Evolutionary conservation across 2,888 invertebrate species (phyloP).

Genomic region (Eupithecia tripunctaria): DNA sequence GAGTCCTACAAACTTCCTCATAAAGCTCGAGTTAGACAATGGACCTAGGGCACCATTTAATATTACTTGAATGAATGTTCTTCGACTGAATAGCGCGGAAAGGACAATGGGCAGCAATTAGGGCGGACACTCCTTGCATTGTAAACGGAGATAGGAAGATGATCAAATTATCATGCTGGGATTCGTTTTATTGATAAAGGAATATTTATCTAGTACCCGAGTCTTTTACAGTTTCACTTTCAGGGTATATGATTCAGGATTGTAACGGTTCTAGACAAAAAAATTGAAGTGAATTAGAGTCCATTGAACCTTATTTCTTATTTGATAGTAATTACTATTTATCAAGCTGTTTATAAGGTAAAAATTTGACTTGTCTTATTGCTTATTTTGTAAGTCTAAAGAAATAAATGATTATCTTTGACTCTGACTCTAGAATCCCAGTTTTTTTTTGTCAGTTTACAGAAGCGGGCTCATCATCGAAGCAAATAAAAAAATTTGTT

Average conservation of each 20-base stretch:
- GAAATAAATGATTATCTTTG: no score
- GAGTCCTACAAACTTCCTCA: not conserved
- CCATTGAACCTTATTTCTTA: no score
- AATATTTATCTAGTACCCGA: not conserved
- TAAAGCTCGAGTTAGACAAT: not conserved
- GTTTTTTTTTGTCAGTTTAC: not conserved
- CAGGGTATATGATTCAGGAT: not conserved
- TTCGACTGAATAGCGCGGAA: not conserved
- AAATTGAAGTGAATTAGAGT: no score
- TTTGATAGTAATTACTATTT: no score
- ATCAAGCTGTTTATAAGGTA: no score
- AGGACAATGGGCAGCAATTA: slow-evolving; percentile 27
- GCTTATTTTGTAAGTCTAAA: no score
- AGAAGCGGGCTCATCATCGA: not conserved
- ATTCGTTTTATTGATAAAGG: not conserved
- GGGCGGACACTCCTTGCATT: slow-evolving; percentile 17
- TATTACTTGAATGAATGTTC: slow-evolving; percentile 11
- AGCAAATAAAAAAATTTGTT: not conserved
- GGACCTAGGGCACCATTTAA: slow-evolving; percentile 11
- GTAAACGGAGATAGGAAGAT: not conserved
- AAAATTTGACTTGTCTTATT: no score
- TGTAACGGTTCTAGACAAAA: not conserved
- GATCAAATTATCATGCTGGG: slow-evolving; percentile 1
- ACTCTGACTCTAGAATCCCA: no score
- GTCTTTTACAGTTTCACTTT: not conserved